Base-by-base conservation (phyloP, 2,797 vertebrate genomes). In the Cottoperca gobio region DNA sequence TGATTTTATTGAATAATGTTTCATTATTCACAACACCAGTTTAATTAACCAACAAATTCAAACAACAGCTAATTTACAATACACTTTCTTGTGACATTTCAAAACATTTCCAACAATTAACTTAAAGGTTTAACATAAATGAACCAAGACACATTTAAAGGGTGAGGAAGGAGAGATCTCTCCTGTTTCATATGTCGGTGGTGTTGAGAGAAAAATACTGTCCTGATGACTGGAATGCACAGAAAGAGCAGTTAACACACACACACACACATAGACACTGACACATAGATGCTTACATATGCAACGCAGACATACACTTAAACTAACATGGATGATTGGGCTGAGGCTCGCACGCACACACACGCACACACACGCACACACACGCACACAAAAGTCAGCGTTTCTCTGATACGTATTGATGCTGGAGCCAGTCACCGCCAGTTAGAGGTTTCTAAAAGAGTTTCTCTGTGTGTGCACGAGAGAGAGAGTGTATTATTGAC, bases 381-480 rank as follows among this genome's bases (percentile, higher is more conserved):
- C 43, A 48, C 40, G 52, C 54, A 65, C 69, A 73, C 24, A 85
- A 78, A 86, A 82, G 82, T 88, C 86, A 81, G 57, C 43, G 46
- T 73, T 46, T 37, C 31, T 53, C 61, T 59, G 42, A 64, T 81
- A 75, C 70, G 58, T 48, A 48, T 31, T 49, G 55, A 66, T 53
- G 64, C 57, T 74, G 65, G 49, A 76, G 40, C 45, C 31, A 21
- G n/a, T 33, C 50, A 16, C 8, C 3, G 23, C 17, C 24, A 35
- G 48, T 57, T 12, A 21, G 24, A 75, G 12, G 60, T 31, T 48
- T 43, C 48, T 33, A 16, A 58, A 3, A 11, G 11, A 31, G 39
- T 26, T 52, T n/a, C 21, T 49, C 5, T 63, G n/a, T 26, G 17
- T 24, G 26, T 50, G 46, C 13, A 7, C 21, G 35, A 23, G 24